Percentiles rank a stretch among this genome's conserved stretches.
Conservation (phyloP, 2,113 vertebrate genomes). For the Zosterops hypoxanthus region DNA sequence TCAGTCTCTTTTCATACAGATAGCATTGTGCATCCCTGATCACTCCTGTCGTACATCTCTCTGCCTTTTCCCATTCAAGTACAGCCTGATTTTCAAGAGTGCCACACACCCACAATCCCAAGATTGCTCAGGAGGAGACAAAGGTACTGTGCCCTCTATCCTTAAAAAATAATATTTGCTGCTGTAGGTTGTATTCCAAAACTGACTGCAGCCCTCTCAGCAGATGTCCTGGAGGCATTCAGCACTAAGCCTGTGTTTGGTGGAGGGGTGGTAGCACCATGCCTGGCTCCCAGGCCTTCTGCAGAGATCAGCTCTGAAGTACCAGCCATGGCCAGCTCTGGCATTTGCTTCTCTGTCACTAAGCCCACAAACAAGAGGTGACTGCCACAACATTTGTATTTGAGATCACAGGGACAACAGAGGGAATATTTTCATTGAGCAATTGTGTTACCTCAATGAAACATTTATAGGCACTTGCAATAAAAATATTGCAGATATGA, state of each 20-base stretch:
- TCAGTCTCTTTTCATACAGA: neutral
- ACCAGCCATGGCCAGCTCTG: neutral
- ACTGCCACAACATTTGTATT: neutral
- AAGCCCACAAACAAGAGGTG: neutral
- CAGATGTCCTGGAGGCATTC: neutral
- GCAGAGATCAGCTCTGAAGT: neutral
- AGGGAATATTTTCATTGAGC: neutral
- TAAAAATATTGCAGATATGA: conserved; percentile 26
- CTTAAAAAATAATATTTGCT: neutral
- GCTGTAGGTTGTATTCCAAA: neutral
- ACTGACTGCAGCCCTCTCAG: neutral
- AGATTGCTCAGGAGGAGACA: neutral
- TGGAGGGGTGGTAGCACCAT: neutral
- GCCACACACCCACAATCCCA: accelerated
- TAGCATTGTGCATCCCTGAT: neutral
- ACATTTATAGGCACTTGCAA: neutral
- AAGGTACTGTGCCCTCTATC: accelerated
- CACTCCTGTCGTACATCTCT: neutral
- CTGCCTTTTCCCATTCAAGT: neutral
- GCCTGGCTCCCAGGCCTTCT: neutral
- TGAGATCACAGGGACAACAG: neutral
- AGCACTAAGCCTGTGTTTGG: neutral
- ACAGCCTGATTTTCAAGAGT: neutral
- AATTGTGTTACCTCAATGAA: neutral
- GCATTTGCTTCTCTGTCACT: neutral